Percentiles rank a stretch among this genome's conserved stretches.
Conservation (phyloP, 1,140 invertebrate genomes). For the Acromyrmex heyeri region DNA sequence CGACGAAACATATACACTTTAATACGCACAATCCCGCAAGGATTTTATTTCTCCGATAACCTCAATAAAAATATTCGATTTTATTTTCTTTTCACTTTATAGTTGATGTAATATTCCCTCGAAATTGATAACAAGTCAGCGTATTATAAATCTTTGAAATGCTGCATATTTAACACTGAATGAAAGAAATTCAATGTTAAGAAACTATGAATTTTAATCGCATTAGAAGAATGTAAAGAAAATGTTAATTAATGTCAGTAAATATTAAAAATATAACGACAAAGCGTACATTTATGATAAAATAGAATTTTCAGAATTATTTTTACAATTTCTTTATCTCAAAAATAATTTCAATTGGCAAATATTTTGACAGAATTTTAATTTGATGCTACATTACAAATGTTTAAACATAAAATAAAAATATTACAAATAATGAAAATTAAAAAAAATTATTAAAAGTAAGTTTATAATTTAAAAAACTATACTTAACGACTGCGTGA, state of each 20-base stretch:
- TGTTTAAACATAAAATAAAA: slow-evolving; percentile 17
- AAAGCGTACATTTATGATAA: background rate
- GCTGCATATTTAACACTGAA: background rate
- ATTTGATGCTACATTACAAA: background rate
- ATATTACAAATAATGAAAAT: background rate
- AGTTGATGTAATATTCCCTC: slow-evolving; percentile 25
- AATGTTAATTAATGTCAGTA: slow-evolving; percentile 3
- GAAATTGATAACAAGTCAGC: slow-evolving; percentile 33
- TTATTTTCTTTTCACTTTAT: slow-evolving; percentile 19
- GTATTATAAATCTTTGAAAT: slow-evolving; percentile 25
- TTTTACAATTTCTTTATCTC: background rate
- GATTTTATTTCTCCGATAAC: slow-evolving; percentile 52
- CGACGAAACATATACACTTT: slow-evolving; percentile 34
- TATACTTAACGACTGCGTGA: background rate
- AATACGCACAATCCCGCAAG: slow-evolving; percentile 29
- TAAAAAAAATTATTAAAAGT: background rate
- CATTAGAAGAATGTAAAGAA: background rate
- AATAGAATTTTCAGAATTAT: background rate
- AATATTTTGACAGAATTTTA: background rate
- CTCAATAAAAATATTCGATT: slow-evolving; percentile 39
- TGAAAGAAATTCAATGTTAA: background rate
- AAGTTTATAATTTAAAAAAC: background rate
- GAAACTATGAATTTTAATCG: background rate
- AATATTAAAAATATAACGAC: background rate
- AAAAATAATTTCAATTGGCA: background rate